phyloP scores from a whole-genome alignment of 1,140 invertebrate species.

The Danaus melanippus region DNA sequence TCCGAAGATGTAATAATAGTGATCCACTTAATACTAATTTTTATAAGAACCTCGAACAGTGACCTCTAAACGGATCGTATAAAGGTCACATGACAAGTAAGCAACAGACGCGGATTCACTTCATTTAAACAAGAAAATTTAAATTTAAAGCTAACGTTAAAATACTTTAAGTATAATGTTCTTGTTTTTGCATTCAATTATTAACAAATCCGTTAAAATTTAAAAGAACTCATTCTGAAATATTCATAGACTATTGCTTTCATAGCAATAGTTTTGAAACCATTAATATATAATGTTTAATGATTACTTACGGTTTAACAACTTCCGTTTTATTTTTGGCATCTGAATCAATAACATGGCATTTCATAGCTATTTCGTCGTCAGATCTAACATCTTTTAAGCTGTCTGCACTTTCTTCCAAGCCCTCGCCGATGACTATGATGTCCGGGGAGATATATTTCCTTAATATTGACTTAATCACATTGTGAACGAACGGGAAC shows the following conservation, averaged over 20 bases:
- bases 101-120: constrained; percentile 12
- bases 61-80: constrained; percentile 30
- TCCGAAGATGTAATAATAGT: constrained; percentile 18
- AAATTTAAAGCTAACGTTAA: background rate
- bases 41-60: constrained; percentile 22
- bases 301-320: constrained; percentile 46
- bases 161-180: too few species aligned
- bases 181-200: too few species aligned
- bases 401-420: constrained; percentile 30
- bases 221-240: background rate
- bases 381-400: constrained; percentile 34
- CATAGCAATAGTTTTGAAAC: background rate
- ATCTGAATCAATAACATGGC: constrained; percentile 34
- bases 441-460: constrained; percentile 44
- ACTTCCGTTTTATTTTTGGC: constrained; percentile 35
- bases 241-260: constrained; percentile 4
- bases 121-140: constrained; percentile 16
- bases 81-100: constrained; percentile 24
- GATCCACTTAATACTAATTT: constrained; percentile 27
- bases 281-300: constrained; percentile 6
- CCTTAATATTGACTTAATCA: constrained; percentile 39
- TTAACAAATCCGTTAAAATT: background rate
- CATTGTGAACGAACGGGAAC: constrained; percentile 48
- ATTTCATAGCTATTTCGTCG: constrained; percentile 46
- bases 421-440: constrained; percentile 44